Evolutionary conservation across 2,113 vertebrate genomes (phyloP), one percentile per base, ranked within the genome.

Genomic region (Psilopogon haemacephalus): DNA sequence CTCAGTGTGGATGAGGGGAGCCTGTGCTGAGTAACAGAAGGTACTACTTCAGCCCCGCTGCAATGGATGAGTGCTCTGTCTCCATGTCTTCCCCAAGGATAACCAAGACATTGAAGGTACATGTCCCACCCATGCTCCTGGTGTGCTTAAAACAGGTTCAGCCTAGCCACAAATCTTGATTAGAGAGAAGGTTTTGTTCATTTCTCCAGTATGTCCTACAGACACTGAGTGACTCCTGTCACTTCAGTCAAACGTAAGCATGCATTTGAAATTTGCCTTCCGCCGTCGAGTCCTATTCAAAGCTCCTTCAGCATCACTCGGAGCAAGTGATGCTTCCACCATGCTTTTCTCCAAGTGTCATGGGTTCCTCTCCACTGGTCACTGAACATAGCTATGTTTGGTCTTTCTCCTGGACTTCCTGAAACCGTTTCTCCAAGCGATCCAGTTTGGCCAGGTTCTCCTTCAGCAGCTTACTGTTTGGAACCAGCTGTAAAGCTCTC

Each of bases 401-500:
- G 56, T 97, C 96, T 89, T 96, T 97, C 50, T 93, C 97, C 79
- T 93, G 96, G 64, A 84, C 90, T 95, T 97, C 97, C 69, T 97
- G 98, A 58, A 98, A 97, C 68, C 98, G 98, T 94, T 98, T 98
- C 97, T 99, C 98, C 64, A 99, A 96, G 63, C 99, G 98, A 95
- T 99, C 98, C 95, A 99, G 89, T 81, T 99, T 99, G 88, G 98
- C 98, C 50, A 99, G 97, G 86, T 99, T 99, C 91, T 99, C 99
- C 96, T 98, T 98, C 73, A 99, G 97, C 68, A 99, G 97, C 94
- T 98, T 98, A 97, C 99, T 99, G 77, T 98, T 98, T 18, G 99
- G 99, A 64, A 98, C 98, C 60, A 99, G 98, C 59, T 97, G 97
- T 68, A 99, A 97, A 28, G 99, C 99, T 91, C 97, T 98, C 92